phyloP scores from a whole-genome alignment of 1,140 invertebrate species.

The Papilio polytes region DNA sequence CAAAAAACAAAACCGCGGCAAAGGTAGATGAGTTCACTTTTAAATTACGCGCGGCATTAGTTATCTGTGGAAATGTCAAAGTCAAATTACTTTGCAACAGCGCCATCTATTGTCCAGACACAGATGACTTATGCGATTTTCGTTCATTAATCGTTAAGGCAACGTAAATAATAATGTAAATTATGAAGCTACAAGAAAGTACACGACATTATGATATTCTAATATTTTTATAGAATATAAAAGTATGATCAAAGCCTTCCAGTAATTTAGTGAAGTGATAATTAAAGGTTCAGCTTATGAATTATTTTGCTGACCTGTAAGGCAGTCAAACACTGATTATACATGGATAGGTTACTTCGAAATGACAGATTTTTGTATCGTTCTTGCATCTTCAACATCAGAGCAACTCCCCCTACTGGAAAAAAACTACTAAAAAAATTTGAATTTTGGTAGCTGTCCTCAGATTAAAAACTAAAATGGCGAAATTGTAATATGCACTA shows the following conservation, averaged over 20 bases:
- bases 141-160: slow-evolving; percentile 59
- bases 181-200: slow-evolving; percentile 69
- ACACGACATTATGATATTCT: slow-evolving; percentile 80
- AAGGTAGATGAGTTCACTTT: slow-evolving; percentile 62
- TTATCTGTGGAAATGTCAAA: slow-evolving; percentile 45
- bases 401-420: too few species aligned
- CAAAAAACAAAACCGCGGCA: slow-evolving; percentile 47
- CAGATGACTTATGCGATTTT: slow-evolving; percentile 48
- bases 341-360: too few species aligned
- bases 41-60: slow-evolving; percentile 51
- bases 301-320: slow-evolving; percentile 76
- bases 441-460: too few species aligned
- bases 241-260: slow-evolving; percentile 81
- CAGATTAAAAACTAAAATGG: too few species aligned
- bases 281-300: slow-evolving; percentile 69
- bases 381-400: too few species aligned
- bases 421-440: too few species aligned
- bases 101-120: slow-evolving; percentile 52
- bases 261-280: slow-evolving; percentile 80
- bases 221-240: slow-evolving; percentile 84
- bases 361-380: too few species aligned
- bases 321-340: slow-evolving; percentile 56
- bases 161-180: slow-evolving; percentile 68
- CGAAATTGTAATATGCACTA: too few species aligned
- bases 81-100: slow-evolving; percentile 20